A percentile compares a stretch with the other conserved stretches of the same genome.
phyloP scores from a whole-genome alignment of 2,113 vertebrate species.

The Vombatus ursinus region DNA sequence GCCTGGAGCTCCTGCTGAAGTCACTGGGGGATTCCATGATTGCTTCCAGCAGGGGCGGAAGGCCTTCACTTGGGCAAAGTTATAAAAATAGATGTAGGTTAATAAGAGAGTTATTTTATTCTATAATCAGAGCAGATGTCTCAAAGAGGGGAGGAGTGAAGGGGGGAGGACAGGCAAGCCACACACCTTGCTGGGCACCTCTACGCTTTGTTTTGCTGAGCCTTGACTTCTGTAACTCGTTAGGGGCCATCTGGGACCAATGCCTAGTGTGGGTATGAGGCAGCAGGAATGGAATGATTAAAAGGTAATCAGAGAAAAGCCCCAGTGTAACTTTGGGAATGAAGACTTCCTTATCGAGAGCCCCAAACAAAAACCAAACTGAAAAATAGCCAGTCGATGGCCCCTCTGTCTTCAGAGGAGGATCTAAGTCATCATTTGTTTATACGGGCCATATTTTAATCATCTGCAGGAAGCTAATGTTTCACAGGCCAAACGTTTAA shows the following conservation, averaged over 20 bases:
- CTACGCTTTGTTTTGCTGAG: not conserved
- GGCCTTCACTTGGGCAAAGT: not conserved
- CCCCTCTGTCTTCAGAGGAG: constrained; percentile 74
- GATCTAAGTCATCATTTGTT: constrained; percentile 75
- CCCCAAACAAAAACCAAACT: constrained; percentile 68
- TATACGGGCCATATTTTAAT: constrained; percentile 76
- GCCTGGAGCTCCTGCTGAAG: rapidly evolving
- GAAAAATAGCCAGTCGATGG: constrained; percentile 67
- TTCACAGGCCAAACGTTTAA: constrained; percentile 64
- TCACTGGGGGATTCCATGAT: not conserved
- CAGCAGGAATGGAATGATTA: constrained; percentile 61
- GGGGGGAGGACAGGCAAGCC: not conserved
- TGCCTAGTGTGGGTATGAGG: not conserved
- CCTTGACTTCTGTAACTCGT: not conserved
- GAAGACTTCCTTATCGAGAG: constrained; percentile 50
- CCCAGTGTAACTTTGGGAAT: constrained; percentile 50
- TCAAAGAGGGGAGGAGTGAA: not conserved
- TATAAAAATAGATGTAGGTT: not conserved
- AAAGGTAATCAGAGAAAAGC: constrained; percentile 27
- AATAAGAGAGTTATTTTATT: not conserved
- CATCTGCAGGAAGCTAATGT: constrained; percentile 77
- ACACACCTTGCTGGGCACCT: not conserved
- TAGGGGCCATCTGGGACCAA: constrained; percentile 19
- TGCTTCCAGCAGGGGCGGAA: not conserved
- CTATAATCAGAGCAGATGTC: not conserved